Conservation (phyloP, 2,888 invertebrate genomes). For the Diploptera punctata region DNA sequence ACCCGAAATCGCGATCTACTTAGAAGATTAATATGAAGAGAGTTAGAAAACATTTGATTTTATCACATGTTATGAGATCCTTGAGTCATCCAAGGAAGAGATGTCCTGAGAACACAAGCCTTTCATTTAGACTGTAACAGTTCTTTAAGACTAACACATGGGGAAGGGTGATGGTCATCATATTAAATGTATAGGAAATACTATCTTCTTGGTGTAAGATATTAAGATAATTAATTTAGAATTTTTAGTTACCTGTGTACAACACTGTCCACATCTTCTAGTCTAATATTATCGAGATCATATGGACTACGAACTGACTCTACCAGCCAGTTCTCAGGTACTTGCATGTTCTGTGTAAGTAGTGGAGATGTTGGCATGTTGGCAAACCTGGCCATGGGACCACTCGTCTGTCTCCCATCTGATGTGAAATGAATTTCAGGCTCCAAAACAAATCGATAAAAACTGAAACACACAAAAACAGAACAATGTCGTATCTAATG, state of each 20-base stretch:
- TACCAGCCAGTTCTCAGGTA: conserved; percentile 96
- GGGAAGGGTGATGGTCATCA: no score
- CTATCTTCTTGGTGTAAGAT: no score
- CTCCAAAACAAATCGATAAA: conserved; percentile 62
- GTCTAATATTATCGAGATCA: conserved; percentile 95
- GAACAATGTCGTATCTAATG: conserved; percentile 77
- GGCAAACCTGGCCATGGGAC: conserved; percentile 84
- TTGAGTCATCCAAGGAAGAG: no score
- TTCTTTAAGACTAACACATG: no score
- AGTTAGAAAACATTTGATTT: no score
- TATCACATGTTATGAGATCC: no score
- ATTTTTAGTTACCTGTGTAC: conserved; percentile 70
- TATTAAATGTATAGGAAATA: no score
- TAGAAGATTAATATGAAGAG: no score
- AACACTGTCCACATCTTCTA: conserved; percentile 89
- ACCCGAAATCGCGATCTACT: no score
- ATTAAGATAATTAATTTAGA: no score
- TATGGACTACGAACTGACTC: conserved; percentile 92
- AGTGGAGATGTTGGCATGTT: conserved; percentile 92
- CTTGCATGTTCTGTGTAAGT: conserved; percentile 86
- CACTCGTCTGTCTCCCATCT: conserved; percentile 71
- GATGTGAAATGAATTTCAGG: conserved; percentile 83
- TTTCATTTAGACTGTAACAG: no score
- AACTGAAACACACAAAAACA: conserved; percentile 77
- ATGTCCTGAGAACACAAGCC: no score